Conservation (phyloP, 1,140 invertebrate genomes). For the Euschistus heros region DNA sequence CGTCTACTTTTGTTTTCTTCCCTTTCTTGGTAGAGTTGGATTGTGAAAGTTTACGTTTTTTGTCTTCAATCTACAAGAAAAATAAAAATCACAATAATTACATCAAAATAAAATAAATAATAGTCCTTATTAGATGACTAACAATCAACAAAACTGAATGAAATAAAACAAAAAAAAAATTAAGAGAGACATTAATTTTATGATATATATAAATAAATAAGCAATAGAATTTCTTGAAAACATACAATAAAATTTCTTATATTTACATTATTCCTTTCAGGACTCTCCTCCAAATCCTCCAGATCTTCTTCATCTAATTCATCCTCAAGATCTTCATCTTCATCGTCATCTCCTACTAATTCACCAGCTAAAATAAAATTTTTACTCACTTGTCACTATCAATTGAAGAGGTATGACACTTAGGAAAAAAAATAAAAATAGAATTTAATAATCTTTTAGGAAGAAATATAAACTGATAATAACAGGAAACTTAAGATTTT, state of each 20-base stretch:
- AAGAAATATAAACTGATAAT: too few relatives aligned
- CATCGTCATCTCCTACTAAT: constrained; percentile 21
- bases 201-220: neutral
- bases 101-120: too few relatives aligned
- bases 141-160: too few relatives aligned
- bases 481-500: too few relatives aligned
- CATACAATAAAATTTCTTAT: neutral
- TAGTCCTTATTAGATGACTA: too few relatives aligned
- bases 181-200: neutral
- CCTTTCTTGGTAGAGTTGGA: constrained; percentile 24
- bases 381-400: too few relatives aligned
- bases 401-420: too few relatives aligned
- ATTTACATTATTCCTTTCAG: constrained; percentile 32
- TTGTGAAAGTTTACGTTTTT: constrained; percentile 31
- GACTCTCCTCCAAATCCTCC: constrained; percentile 30
- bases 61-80: constrained; percentile 30
- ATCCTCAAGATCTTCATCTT: constrained; percentile 21
- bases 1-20: constrained; percentile 25
- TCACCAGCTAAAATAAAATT: constrained; percentile 44
- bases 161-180: neutral
- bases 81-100: constrained; percentile 14
- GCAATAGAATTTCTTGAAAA: too few relatives aligned
- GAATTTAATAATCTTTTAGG: too few relatives aligned
- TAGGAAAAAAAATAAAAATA: too few relatives aligned
- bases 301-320: constrained; percentile 22